Conservation (phyloP, 2,797 vertebrate species). For the Eospalax fontanierii region DNA sequence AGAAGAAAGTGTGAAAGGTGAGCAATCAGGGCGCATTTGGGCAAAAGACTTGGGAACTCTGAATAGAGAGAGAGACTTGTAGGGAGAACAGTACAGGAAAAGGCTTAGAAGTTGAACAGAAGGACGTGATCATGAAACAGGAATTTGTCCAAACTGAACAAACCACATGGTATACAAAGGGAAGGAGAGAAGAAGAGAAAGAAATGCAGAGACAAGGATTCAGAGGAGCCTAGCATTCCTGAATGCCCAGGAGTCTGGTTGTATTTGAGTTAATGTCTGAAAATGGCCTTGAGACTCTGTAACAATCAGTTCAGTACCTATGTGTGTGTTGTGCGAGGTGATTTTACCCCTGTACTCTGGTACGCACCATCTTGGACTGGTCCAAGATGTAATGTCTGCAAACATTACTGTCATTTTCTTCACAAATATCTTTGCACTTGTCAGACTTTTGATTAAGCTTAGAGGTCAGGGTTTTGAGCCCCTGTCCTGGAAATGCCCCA, state of each 20-base stretch:
- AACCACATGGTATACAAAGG: not conserved
- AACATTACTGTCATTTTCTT: not conserved
- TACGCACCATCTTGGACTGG: not conserved
- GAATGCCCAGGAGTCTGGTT: accelerated
- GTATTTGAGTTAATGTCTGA: not conserved
- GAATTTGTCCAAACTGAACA: not conserved
- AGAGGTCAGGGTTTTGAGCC: not conserved
- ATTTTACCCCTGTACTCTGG: not conserved
- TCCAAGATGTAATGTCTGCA: not conserved
- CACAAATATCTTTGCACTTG: not conserved
- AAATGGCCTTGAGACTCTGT: not conserved
- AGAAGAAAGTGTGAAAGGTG: not conserved
- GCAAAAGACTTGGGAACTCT: not conserved
- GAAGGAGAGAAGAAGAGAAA: not conserved
- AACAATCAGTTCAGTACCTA: too few relatives aligned
- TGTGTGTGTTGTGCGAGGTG: not conserved
- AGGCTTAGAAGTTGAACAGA: not conserved
- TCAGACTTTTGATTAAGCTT: not conserved
- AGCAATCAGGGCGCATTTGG: accelerated
- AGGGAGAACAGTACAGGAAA: not conserved
- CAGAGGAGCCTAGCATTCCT: not conserved
- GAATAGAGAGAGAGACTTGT: not conserved
- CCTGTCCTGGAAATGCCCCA: not conserved
- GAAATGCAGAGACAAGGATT: accelerated
- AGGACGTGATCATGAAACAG: not conserved